phyloP scores from a whole-genome alignment of 2,888 invertebrate genomes.

The Clivina fossor region DNA sequence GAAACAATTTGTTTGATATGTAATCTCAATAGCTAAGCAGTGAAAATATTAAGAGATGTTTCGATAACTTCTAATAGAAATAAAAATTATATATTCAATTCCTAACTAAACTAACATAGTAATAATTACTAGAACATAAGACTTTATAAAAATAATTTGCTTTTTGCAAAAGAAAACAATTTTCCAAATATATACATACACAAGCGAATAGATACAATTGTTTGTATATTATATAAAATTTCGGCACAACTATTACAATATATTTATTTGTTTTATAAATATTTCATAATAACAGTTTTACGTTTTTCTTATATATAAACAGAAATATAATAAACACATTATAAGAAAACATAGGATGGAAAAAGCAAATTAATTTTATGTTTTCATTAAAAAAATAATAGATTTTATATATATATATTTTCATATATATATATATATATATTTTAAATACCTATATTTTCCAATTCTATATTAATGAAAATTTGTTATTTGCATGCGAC shows the following conservation, averaged over 20 bases:
- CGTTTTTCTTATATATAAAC: too few species aligned
- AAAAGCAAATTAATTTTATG: constrained; percentile 38
- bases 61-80: constrained; percentile 15
- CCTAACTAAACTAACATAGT: constrained; percentile 42
- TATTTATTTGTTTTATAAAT: constrained; percentile 29
- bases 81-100: constrained; percentile 36
- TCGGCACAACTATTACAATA: constrained; percentile 33
- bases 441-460: constrained; percentile 40
- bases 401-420: too few species aligned
- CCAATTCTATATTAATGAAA: constrained; percentile 44
- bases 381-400: constrained; percentile 39
- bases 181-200: not conserved
- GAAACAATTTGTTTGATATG: constrained; percentile 27
- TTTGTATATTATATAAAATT: constrained; percentile 24
- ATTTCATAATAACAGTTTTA: constrained; percentile 34
- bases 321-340: constrained; percentile 35
- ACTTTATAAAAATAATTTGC: constrained; percentile 42
- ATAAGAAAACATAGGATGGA: too few species aligned
- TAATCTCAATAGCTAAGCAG: constrained; percentile 14
- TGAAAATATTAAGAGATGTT: not conserved
- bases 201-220: not conserved
- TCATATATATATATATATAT: too few species aligned
- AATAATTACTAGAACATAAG: constrained; percentile 38
- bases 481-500: constrained; percentile 49
- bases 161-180: constrained; percentile 16